Base-by-base conservation (phyloP, 2,888 invertebrate species). In the Rhopalosiphum nymphaeae region DNA sequence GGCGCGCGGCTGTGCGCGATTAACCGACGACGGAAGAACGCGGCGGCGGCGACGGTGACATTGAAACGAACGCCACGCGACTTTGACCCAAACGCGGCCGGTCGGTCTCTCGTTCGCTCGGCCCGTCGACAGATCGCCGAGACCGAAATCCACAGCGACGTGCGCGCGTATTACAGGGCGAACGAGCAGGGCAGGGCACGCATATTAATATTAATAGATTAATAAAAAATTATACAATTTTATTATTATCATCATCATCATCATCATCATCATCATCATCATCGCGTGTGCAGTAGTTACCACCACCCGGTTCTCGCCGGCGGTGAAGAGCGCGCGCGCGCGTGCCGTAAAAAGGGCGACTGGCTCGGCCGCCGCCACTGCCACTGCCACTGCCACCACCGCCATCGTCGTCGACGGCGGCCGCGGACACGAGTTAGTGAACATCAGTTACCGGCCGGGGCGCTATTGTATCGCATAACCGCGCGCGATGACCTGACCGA, bases 401-500 rank as follows among this genome's bases (percentile, higher is more conserved):
- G 61, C 42, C 87, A 49, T 44, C 92, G 67, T 61, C 86, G 84
- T n/a, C 42, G 86, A 57, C n/a, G 86, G 91, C 49, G 49, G 78
- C 88, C 61, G 92, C 93, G 93, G 84, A 93, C 93, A 89, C 84
- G 89, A 89, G 93, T 84, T 78, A 57, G 89, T 46, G 46, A 57
- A 36, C 91, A 91, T 29, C 90, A 94, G 90, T 94, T 53, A 94
- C 94, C 94, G 94, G 94, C 94, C 94, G 94, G 94, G 90, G 85
- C 90, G 90, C 94, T 91, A 90, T 94, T 87, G 91, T 57, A 93
- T 93, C 92, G 87, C 85, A 90, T 42, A 91, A 91, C 85, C 94
- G 86, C 89, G 46, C 93, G 93, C 94, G 91, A 94, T 94, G 94
- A 94, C 94, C 94, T 94, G 94, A 94, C 90, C 86, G 91, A 61